phyloP scores from a whole-genome alignment of 2,888 invertebrate species.

The Drosophila bunnanda region DNA sequence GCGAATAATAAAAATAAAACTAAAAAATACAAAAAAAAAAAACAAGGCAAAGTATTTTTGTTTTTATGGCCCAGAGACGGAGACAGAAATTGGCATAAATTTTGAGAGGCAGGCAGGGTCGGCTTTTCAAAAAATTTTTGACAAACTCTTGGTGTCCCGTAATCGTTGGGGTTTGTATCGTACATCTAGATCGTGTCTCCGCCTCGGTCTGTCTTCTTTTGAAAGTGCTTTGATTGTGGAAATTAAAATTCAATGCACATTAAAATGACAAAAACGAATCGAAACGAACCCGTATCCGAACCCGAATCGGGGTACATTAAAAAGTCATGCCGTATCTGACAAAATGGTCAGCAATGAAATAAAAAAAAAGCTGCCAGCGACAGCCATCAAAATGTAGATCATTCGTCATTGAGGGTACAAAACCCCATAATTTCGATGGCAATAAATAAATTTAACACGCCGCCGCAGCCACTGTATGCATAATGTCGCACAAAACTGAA shows the following conservation, averaged over 20 bases:
- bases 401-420: slow-evolving; percentile 72
- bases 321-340: slow-evolving; percentile 64
- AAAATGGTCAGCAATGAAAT: slow-evolving; percentile 37
- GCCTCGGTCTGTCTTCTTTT: slow-evolving; percentile 42
- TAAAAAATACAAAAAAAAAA: background rate
- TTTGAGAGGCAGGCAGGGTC: slow-evolving; percentile 51
- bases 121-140: slow-evolving; percentile 65
- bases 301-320: slow-evolving; percentile 57
- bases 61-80: slow-evolving; percentile 46
- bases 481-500: slow-evolving; percentile 35
- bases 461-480: slow-evolving; percentile 54
- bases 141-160: slow-evolving; percentile 64
- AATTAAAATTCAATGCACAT: slow-evolving; percentile 77
- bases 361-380: slow-evolving; percentile 30
- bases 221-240: slow-evolving; percentile 61
- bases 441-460: slow-evolving; percentile 76
- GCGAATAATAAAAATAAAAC: background rate
- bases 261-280: slow-evolving; percentile 75
- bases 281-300: slow-evolving; percentile 39
- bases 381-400: slow-evolving; percentile 73
- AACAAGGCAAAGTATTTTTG: slow-evolving; percentile 30
- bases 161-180: slow-evolving; percentile 31
- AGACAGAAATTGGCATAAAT: slow-evolving; percentile 69
- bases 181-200: slow-evolving; percentile 43
- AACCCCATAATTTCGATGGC: slow-evolving; percentile 68